phyloP scores from a whole-genome alignment of 2,113 vertebrate genomes.

The Prolemur simus region DNA sequence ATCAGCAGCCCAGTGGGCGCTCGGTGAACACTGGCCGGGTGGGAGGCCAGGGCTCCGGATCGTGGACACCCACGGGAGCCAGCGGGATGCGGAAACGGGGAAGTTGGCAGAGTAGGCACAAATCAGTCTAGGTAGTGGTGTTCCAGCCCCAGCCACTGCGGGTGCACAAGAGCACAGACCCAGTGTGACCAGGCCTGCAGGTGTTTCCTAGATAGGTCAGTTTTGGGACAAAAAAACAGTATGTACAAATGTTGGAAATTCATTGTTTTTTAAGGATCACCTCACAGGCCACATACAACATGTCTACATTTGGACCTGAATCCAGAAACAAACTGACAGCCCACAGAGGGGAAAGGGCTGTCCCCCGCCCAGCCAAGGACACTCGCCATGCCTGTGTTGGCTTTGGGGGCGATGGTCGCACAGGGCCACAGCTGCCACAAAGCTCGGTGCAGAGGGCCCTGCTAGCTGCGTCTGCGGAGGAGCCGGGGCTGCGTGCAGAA shows the following conservation, averaged over 20 bases:
- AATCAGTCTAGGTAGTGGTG: rapidly evolving
- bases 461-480: rapidly evolving
- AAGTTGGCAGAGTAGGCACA: rapidly evolving
- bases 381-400: rapidly evolving
- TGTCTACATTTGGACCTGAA: background rate
- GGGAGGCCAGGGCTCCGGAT: background rate
- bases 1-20: rapidly evolving
- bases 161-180: rapidly evolving
- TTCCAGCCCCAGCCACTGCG: rapidly evolving
- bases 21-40: background rate
- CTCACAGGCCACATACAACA: background rate
- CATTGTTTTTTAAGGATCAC: background rate
- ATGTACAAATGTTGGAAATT: rapidly evolving
- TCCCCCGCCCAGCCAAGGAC: no score
- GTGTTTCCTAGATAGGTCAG: background rate
- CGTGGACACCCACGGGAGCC: background rate
- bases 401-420: background rate
- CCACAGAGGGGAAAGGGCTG: no score
- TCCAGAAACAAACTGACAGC: background rate
- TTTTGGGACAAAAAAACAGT: rapidly evolving
- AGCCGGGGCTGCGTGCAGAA: background rate
- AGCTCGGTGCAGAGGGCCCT: background rate
- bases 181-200: rapidly evolving
- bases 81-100: rapidly evolving
- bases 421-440: rapidly evolving